phyloP scores from a whole-genome alignment of 1,140 invertebrate species.

The Trachelipus rathkii region DNA sequence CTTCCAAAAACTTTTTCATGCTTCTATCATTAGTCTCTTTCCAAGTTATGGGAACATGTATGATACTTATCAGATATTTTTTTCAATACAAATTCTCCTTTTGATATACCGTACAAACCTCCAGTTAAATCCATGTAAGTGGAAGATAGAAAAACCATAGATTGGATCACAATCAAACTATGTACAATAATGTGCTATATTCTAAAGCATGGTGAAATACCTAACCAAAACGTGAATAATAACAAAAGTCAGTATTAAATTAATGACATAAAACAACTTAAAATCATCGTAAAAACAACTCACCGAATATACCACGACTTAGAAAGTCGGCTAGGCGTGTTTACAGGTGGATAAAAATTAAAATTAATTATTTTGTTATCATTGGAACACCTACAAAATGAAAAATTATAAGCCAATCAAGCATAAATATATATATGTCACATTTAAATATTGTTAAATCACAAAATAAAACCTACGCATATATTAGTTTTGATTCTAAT shows the following conservation, averaged over 20 bases:
- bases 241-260: not conserved
- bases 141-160: not conserved
- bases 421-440: constrained; percentile 8
- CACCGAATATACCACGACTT: constrained; percentile 36
- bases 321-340: constrained; percentile 33
- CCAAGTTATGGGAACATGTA: no score
- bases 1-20: no score
- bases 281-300: constrained; percentile 16
- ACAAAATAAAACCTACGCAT: not conserved
- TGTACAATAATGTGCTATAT: constrained; percentile 2
- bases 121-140: not conserved
- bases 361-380: constrained; percentile 22
- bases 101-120: no score
- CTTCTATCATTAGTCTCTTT: no score
- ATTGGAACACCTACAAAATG: constrained; percentile 1
- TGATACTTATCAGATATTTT: no score
- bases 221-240: not conserved
- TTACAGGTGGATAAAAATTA: constrained; percentile 20
- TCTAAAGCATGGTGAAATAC: not conserved
- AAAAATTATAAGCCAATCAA: constrained; percentile 8
- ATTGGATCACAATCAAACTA: not conserved
- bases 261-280: not conserved
- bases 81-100: no score
- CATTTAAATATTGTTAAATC: not conserved
- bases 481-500: no score